phyloP scores from a whole-genome alignment of 2,797 vertebrate species.

The Myotis myotis region DNA sequence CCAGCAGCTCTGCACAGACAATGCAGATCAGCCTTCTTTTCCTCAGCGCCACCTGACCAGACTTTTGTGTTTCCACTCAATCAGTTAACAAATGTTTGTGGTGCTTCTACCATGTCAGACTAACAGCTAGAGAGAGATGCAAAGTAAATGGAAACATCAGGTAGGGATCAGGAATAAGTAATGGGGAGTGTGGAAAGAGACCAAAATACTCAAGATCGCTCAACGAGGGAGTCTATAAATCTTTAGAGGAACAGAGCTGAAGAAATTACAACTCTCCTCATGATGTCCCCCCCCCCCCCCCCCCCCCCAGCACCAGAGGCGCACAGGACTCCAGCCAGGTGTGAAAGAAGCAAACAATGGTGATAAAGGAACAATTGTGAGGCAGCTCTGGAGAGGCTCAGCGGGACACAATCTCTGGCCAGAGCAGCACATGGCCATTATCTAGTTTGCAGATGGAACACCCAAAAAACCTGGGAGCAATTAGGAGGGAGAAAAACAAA shows the following conservation, averaged over 20 bases:
- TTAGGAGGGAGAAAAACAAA: conserved; percentile 82
- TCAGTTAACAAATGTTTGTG: neutral
- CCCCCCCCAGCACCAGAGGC: conserved; percentile 54
- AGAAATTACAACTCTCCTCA: neutral
- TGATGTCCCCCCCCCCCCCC: conserved; percentile 18
- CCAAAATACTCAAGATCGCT: neutral
- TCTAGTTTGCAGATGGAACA: conserved; percentile 86
- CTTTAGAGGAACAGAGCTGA: neutral
- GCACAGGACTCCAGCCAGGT: conserved; percentile 79
- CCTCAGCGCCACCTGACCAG: neutral
- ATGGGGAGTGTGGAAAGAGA: neutral
- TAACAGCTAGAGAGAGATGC: neutral
- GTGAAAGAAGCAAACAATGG: conserved; percentile 82
- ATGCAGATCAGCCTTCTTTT: neutral
- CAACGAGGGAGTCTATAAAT: neutral
- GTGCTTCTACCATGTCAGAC: neutral
- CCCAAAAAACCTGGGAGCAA: conserved; percentile 85
- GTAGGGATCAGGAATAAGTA: neutral
- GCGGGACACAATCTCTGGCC: conserved; percentile 77
- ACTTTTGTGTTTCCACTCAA: neutral
- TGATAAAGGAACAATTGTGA: conserved; percentile 77
- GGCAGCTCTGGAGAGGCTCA: conserved; percentile 80
- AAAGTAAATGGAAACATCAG: neutral
- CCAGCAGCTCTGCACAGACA: rapidly evolving
- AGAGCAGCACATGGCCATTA: conserved; percentile 80